These are phyloP conservation scores for Mayetiola destructor DNA, from an alignment of 2,888 invertebrate genomes.

Conservation along the genomic window DNA sequence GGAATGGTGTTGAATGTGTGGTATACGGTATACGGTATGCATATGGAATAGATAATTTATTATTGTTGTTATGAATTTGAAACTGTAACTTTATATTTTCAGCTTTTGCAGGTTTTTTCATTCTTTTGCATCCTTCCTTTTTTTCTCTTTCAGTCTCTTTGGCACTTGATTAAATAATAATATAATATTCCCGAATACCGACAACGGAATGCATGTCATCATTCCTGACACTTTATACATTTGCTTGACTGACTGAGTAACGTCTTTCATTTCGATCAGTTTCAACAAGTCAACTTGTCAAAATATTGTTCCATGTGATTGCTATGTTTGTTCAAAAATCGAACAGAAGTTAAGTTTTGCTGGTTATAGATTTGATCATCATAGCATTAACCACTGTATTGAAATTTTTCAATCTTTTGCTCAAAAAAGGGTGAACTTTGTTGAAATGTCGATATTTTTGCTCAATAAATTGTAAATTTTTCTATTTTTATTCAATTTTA, in stretches of 20 bases:
- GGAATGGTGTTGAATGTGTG: background rate
- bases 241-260: background rate
- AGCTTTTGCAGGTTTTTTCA: too few species aligned
- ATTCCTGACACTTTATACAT: background rate
- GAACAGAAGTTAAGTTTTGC: background rate
- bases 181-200: too few species aligned
- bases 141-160: too few species aligned
- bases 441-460: background rate
- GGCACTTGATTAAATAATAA: too few species aligned
- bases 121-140: too few species aligned
- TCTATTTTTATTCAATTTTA: too few species aligned
- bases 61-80: too few species aligned
- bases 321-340: background rate
- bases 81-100: constrained; percentile 5
- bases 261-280: constrained; percentile 1
- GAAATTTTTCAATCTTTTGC: background rate
- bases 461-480: too few species aligned
- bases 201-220: too few species aligned
- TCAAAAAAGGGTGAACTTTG: background rate
- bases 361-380: background rate
- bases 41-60: background rate
- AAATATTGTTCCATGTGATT: background rate
- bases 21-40: background rate
- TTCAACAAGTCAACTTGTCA: background rate
- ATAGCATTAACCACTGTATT: background rate